Evolutionary conservation across 2,113 vertebrate species (phyloP), one percentile per base, ranked within the genome.

Genomic region (Symphodus melops): DNA sequence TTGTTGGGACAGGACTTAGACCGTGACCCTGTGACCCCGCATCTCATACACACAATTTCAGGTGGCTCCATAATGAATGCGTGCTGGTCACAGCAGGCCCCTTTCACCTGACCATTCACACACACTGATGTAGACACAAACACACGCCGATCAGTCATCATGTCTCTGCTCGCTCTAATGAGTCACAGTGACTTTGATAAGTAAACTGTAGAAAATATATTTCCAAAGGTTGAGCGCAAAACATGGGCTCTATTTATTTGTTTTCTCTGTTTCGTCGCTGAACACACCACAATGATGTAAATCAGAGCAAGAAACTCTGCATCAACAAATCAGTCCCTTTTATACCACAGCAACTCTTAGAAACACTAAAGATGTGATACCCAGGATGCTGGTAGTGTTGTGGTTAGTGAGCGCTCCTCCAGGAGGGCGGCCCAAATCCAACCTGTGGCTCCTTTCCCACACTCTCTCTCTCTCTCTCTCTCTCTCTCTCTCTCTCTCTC

Each of bases 1-100:
- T 92, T 94, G 93, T 93, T 92, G 82, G 82, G 90, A 90, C 90
- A 90, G 88, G 64, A 87, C 89, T 91, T 63, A 82, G 77, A 88
- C 89, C 68, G 59, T 89, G 91, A 93, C 91, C 92, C 72, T 25
- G 25, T 80, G 84, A 92, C 91, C 91, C 82, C 67, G 64, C 68
- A 81, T 84, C 76, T 41, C 71, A 81, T 72, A 44, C 76, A 82
- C 83, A 78, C 60, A 58, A 75, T 4, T 76, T 78, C 58, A 67
- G 62, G 77, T 72, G 4, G 46, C 42, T 91, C 83, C 84, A 85
- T 91, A 92, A 90, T 91, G 82, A 91, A 83, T 77, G 83, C 73
- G 88, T 87, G 75, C 58, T 75, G 84, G 89, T 92, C 86, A 80
- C 84, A 88, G 86, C 72, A 6, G 60, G 69, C 64, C 78, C 85